These are phyloP conservation scores for Ophthalmolycus amberensis DNA, from an alignment of 2,113 vertebrate genomes.

Conservation along the genomic window DNA sequence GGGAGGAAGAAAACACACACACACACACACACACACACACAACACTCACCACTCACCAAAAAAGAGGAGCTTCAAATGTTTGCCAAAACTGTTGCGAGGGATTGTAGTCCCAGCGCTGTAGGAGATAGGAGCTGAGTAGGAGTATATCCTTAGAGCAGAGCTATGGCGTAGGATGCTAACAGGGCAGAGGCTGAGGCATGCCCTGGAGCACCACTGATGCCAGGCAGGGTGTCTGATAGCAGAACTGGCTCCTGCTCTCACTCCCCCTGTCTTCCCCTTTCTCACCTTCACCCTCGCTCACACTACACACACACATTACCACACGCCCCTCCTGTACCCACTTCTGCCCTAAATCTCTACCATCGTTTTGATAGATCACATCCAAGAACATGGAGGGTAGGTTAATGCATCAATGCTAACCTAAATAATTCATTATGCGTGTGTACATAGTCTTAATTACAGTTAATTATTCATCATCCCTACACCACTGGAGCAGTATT, in stretches of 20 bases:
- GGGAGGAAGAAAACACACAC: conserved; percentile 19
- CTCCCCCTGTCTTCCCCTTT: neutral
- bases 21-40: neutral
- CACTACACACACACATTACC: neutral
- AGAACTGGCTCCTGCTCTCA: conserved; percentile 3
- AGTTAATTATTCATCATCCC: conserved; percentile 77
- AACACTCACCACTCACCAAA: conserved; percentile 8
- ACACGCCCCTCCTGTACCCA: conserved; percentile 13
- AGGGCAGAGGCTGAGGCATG: conserved; percentile 66
- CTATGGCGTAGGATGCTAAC: conserved; percentile 59
- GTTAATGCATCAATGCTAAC: conserved; percentile 77
- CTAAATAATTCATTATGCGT: conserved; percentile 80
- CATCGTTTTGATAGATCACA: conserved; percentile 76
- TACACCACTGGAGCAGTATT: conserved; percentile 59
- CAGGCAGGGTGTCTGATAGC: conserved; percentile 60
- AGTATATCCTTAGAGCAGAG: conserved; percentile 48
- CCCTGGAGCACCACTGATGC: conserved; percentile 63
- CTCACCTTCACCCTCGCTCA: conserved; percentile 18
- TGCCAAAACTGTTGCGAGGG: conserved; percentile 50
- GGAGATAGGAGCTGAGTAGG: conserved; percentile 52
- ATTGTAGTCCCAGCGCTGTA: conserved; percentile 50
- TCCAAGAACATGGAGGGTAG: conserved; percentile 70
- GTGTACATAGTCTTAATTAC: conserved; percentile 82
- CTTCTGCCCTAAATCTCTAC: conserved; percentile 43
- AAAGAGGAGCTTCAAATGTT: conserved; percentile 42